Evolutionary conservation across 1,140 invertebrate species (phyloP).

Genomic region (Drosophila sturtevanti): DNA sequence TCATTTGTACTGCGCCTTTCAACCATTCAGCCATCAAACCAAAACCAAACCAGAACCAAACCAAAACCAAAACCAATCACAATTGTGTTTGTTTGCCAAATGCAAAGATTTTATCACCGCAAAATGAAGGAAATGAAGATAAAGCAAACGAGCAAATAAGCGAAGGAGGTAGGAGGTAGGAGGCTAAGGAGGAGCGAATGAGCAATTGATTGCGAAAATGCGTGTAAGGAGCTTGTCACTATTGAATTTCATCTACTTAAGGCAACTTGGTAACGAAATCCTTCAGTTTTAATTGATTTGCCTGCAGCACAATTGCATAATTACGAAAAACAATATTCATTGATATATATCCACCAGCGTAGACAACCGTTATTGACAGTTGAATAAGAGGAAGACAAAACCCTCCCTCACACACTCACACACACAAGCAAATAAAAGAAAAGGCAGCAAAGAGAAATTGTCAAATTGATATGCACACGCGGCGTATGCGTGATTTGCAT

Average conservation of each 20-base stretch:
- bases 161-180: no score
- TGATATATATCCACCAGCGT: slow-evolving; percentile 21
- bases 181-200: no score
- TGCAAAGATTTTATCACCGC: slow-evolving; percentile 13
- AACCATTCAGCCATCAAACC: not conserved
- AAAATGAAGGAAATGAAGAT: slow-evolving; percentile 7
- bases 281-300: slow-evolving; percentile 48
- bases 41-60: no score
- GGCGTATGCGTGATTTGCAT: slow-evolving; percentile 75
- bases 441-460: not conserved
- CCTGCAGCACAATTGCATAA: slow-evolving; percentile 49
- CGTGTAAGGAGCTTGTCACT: not conserved
- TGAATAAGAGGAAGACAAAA: not conserved
- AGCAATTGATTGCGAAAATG: not conserved
- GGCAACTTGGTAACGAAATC: slow-evolving; percentile 21
- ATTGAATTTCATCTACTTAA: not conserved
- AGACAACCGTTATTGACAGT: slow-evolving; percentile 51
- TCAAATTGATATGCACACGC: slow-evolving; percentile 60
- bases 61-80: slow-evolving; percentile 6
- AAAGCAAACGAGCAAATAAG: not conserved
- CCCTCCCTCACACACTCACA: no score
- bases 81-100: slow-evolving; percentile 15
- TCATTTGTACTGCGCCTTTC: not conserved
- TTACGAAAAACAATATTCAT: slow-evolving; percentile 28
- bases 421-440: no score